These are phyloP conservation scores for Apeltes quadracus DNA, from an alignment of 2,113 vertebrate genomes.

Conservation along the genomic window DNA sequence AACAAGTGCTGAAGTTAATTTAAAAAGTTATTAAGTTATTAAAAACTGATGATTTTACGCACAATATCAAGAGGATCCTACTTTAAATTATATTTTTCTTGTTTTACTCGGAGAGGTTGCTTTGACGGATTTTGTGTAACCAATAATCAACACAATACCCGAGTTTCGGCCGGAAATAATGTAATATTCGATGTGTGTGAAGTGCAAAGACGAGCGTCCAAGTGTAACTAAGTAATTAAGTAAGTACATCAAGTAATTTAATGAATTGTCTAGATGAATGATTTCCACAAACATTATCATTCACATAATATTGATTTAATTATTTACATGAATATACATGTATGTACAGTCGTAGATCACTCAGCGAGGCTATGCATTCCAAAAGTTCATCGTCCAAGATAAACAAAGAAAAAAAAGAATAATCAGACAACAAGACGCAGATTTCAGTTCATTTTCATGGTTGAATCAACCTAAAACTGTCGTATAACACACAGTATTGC, in stretches of 20 bases:
- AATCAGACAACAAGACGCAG: slow-evolving; percentile 62
- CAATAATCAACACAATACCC: not conserved
- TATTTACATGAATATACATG: slow-evolving; percentile 82
- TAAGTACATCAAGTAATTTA: too few species aligned
- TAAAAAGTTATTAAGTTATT: too few species aligned
- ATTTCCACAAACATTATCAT: slow-evolving; percentile 24
- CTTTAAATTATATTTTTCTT: not conserved
- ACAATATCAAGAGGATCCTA: not conserved
- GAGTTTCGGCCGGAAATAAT: not conserved
- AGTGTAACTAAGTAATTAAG: too few species aligned
- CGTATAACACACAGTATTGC: slow-evolving; percentile 76
- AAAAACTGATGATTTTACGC: not conserved
- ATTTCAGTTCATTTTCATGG: slow-evolving; percentile 47
- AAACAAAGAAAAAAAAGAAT: slow-evolving; percentile 20
- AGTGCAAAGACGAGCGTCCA: too few species aligned
- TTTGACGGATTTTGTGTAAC: not conserved
- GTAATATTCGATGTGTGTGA: not conserved
- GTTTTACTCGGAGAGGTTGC: not conserved
- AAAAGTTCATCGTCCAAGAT: slow-evolving; percentile 69
- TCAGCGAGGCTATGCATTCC: slow-evolving; percentile 78
- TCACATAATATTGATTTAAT: slow-evolving; percentile 74
- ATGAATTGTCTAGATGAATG: slow-evolving; percentile 23
- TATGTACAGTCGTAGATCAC: slow-evolving; percentile 76
- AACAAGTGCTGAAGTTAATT: not conserved
- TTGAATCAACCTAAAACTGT: slow-evolving; percentile 52